Percentiles rank a stretch among this genome's conserved stretches.
Evolutionary conservation across 1,140 invertebrate species (phyloP).

Genomic region (Drosophila fuyamai): DNA sequence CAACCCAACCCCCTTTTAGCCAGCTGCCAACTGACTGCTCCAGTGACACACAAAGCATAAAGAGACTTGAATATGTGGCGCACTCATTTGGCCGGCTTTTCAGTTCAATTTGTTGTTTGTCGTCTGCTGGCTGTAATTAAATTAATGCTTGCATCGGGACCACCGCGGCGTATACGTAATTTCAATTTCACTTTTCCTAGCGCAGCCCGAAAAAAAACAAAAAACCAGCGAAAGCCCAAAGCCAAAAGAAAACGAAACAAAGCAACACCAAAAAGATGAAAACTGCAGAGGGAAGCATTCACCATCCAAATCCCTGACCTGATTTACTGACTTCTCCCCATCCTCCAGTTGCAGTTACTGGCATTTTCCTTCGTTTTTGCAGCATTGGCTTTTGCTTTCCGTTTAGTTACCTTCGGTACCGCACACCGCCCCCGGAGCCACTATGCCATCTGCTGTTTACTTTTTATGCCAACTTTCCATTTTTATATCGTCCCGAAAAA

Average conservation of each 20-base stretch:
- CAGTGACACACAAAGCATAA: constrained; percentile 72
- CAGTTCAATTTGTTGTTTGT: constrained; percentile 64
- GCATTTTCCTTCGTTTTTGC: constrained; percentile 24
- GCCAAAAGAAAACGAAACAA: constrained; percentile 31
- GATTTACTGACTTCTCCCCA: constrained; percentile 62
- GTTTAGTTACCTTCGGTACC: constrained; percentile 68
- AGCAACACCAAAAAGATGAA: constrained; percentile 26
- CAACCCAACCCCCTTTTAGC: constrained; percentile 12
- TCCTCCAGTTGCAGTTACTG: constrained; percentile 33
- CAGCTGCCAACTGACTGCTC: constrained; percentile 56
- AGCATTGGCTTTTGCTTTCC: constrained; percentile 74
- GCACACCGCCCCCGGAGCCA: constrained; percentile 16
- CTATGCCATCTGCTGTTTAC: constrained; percentile 50
- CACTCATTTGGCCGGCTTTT: constrained; percentile 59
- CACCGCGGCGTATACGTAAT: constrained; percentile 66
- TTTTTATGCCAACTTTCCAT: constrained; percentile 79
- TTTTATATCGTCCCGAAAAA: constrained; percentile 64
- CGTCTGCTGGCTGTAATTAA: constrained; percentile 59
- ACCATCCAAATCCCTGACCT: constrained; percentile 75
- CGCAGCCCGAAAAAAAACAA: constrained; percentile 23
- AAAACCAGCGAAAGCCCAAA: not conserved
- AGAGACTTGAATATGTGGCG: constrained; percentile 47
- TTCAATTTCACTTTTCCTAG: constrained; percentile 60
- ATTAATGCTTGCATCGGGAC: constrained; percentile 69
- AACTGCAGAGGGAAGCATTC: constrained; percentile 29